Evolutionary conservation across 1,140 invertebrate genomes (phyloP), one percentile per base, ranked within the genome.

Genomic region (Diorhabda elongata): DNA sequence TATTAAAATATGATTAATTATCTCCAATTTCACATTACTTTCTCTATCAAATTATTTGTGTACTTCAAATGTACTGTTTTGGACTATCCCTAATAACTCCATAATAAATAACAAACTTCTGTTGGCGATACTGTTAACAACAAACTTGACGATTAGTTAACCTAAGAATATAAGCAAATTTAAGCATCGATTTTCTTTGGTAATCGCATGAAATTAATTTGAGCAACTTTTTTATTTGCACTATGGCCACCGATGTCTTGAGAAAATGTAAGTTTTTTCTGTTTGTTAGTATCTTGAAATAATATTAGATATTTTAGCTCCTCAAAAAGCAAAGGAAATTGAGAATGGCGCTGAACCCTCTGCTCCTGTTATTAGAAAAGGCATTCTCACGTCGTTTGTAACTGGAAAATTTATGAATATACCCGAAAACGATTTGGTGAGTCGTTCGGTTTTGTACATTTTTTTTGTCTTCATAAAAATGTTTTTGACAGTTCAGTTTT

Each of bases 361-460:
- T 62, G 90, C 89, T 3, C 91, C 92, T 0, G 86, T 91, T 44
- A 89, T 87, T 2, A 86, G 91, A 44, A 92, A 91, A 82, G 92
- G 91, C 4, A 87, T 92, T 44, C 83, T 95, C 3, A 91, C 91
- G 72, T 95, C 92, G 0, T 89, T 96, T 71, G 83, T 91, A 73
- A 93, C 87, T 69, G 90, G 91, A 11, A 91, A 92, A 79, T 86
- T 88, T 3, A 92, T 94, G 86, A 88, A 90, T 73, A 94, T 96
- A 81, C 92, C 91, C 5, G 93, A 95, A 80, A 87, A 87, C 76
- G 92, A 95, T 83, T 82, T 93, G 74, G 91, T 92, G 86, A 85
- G 85, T 73, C 62, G 67, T 67, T 63, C 69, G 44, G 57, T 43
- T 11, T 68, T 26, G 26, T 26, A 26, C 26, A 26, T 26, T 26